Percentiles rank a stretch among this genome's conserved stretches.
Conservation (phyloP, 2,888 invertebrate genomes). For the Vanessa cardui region DNA sequence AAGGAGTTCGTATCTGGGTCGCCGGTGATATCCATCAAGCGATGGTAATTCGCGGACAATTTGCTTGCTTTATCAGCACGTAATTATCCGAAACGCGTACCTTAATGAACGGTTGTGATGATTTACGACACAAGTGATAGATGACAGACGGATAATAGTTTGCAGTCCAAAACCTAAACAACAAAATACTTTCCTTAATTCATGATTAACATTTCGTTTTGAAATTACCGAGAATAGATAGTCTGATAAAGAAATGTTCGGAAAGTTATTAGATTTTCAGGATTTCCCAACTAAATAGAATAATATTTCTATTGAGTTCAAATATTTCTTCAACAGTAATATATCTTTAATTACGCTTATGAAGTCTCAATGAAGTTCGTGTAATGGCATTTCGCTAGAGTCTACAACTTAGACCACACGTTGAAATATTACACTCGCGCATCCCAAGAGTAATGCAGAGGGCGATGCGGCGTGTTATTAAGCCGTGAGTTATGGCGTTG, state of each 20-base stretch:
- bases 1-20: slow-evolving; percentile 53
- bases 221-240: no score
- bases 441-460: slow-evolving; percentile 63
- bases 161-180: no score
- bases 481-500: slow-evolving; percentile 75
- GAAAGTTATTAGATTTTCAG: no score
- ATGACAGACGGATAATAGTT: slow-evolving; percentile 38
- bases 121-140: slow-evolving; percentile 53
- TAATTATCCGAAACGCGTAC: slow-evolving; percentile 77
- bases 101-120: slow-evolving; percentile 74
- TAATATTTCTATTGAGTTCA: no score
- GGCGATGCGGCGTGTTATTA: slow-evolving; percentile 69
- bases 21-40: slow-evolving; percentile 70
- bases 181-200: no score
- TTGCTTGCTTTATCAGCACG: slow-evolving; percentile 79
- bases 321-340: no score
- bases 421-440: slow-evolving; percentile 53
- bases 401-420: slow-evolving; percentile 46
- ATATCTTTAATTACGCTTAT: no score
- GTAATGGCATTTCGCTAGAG: slow-evolving; percentile 24
- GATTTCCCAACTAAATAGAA: no score
- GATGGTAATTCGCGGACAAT: slow-evolving; percentile 77
- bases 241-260: no score
- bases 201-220: no score
- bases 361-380: no score